phyloP scores from a whole-genome alignment of 2,113 vertebrate genomes.

The Scolopax mira region DNA sequence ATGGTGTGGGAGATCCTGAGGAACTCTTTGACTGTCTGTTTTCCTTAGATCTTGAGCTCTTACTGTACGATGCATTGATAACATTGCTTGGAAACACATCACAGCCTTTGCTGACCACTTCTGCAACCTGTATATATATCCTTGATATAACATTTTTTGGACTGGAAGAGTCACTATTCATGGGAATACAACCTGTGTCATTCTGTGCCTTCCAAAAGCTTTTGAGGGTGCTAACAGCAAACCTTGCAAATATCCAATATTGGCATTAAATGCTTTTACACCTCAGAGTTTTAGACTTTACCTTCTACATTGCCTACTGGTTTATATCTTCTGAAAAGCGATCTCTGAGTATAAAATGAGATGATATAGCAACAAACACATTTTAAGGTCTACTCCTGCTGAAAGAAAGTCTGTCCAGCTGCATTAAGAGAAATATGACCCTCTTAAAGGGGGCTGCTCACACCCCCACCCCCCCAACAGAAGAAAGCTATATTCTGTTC shows the following conservation, averaged over 20 bases:
- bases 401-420: background rate
- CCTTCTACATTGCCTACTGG: background rate
- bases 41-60: background rate
- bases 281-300: background rate
- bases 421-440: conserved; percentile 22
- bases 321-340: background rate
- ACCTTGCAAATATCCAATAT: background rate
- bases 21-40: background rate
- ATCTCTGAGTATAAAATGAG: background rate
- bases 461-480: background rate
- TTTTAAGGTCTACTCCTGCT: background rate
- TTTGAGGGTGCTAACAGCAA: background rate
- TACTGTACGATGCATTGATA: background rate
- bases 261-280: background rate
- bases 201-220: background rate
- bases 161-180: background rate
- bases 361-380: background rate
- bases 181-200: background rate
- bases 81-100: background rate
- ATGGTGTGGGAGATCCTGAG: background rate
- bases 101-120: background rate
- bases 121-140: background rate
- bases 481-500: conserved; percentile 1
- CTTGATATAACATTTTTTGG: background rate
- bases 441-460: background rate